A percentile compares a stretch with the other conserved stretches of the same genome.
phyloP scores from a whole-genome alignment of 2,113 vertebrate species.

The Xiphias gladius region DNA sequence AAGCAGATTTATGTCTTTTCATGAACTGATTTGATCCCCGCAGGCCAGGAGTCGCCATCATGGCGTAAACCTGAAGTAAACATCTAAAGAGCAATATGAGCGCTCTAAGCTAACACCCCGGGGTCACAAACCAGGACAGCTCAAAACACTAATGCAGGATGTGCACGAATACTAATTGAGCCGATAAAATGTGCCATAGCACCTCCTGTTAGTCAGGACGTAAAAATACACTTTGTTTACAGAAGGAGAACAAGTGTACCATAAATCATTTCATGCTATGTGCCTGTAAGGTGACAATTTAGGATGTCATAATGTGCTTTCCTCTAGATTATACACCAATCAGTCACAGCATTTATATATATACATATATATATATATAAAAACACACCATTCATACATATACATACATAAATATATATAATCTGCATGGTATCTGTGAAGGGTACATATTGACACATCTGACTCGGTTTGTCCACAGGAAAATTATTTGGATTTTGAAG shows the following conservation, averaged over 20 bases:
- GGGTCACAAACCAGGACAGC: slow-evolving; percentile 57
- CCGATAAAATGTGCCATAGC: slow-evolving; percentile 48
- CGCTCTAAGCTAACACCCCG: slow-evolving; percentile 45
- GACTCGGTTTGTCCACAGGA: slow-evolving; percentile 19
- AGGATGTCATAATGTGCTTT: slow-evolving; percentile 4
- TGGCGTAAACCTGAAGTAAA: slow-evolving; percentile 66
- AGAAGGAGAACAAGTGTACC: neutral
- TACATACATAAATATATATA: no score
- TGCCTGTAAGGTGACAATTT: slow-evolving; percentile 29
- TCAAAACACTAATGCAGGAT: slow-evolving; percentile 58
- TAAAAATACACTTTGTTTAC: slow-evolving; percentile 36
- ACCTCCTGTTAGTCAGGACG: slow-evolving; percentile 31
- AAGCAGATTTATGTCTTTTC: slow-evolving; percentile 78
- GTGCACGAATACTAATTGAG: slow-evolving; percentile 58
- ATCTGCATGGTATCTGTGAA: neutral
- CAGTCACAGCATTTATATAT: no score
- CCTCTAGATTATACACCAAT: slow-evolving; percentile 13
- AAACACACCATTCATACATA: no score
- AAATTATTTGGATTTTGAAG: slow-evolving; percentile 10
- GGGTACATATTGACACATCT: neutral
- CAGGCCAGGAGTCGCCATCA: slow-evolving; percentile 20
- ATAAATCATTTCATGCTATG: slow-evolving; percentile 22
- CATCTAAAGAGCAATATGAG: slow-evolving; percentile 56
- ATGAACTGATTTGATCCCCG: slow-evolving; percentile 59
- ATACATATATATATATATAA: no score